Base-by-base conservation (phyloP, 2,113 vertebrate genomes). In the Varanus komodoensis region DNA sequence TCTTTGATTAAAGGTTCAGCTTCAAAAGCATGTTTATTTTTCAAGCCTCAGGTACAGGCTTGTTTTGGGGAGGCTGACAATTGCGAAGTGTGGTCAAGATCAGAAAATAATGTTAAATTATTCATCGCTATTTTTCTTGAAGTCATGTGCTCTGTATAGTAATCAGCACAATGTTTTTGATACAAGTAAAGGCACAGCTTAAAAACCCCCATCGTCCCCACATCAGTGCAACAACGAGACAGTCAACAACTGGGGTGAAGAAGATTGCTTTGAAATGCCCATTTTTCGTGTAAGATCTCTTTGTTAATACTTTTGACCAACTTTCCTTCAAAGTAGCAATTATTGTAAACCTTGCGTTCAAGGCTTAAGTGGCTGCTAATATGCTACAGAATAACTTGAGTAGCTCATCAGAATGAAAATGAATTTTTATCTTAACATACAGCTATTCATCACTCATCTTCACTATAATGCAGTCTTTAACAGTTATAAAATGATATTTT, bases 351-450 rank as follows among this genome's bases (percentile, higher is more conserved):
- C 54, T 87, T 38, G 52, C 21, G 52, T 57, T 67, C 50, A 84
- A 77, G 57, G 54, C 81, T 84, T 89, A 89, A 83, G 52, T 61
- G 25, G 73, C 54, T 87, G 61, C 29, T 79, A 85, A 79, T 84
- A 89, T 79, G 12, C 50, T 57, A 38, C 61, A 54, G 57, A 38
- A 34, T 85, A 17, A 25, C 52, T 69, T 86, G 19, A 87, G 64
- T 84, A 52, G 11, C 1, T 48, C 86, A 79, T 87, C 74, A 87
- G 74, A 87, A 79, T 67, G 74, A 75, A 67, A 87, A 87, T 79
- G 75, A 44, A 87, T 79, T 77, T 84, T 78, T 79, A 78, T 87
- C 48, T 61, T 83, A 86, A n/a, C 82, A 44, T 38, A 89, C 78
- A 52, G 82, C 4, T 34, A 81, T 6, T 29, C 34, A 68, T 52